These are phyloP conservation scores for Desoria tigrina DNA, from an alignment of 2,888 invertebrate species.

Conservation along the genomic window DNA sequence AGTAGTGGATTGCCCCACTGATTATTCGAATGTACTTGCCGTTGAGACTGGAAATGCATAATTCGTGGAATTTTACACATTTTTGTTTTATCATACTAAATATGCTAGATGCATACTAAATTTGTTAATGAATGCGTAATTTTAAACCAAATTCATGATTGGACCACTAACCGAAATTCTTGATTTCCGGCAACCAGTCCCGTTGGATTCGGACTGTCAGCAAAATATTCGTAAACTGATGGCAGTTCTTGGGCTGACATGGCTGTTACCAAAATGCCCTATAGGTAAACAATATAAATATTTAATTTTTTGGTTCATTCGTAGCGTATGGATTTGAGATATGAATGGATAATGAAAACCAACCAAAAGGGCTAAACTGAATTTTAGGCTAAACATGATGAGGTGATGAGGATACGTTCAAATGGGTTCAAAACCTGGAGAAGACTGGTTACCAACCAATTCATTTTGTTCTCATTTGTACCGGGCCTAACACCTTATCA, in stretches of 20 bases:
- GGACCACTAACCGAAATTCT: conserved; percentile 54
- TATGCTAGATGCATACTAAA: no score
- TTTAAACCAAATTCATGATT: neutral
- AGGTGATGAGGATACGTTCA: no score
- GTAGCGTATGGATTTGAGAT: neutral
- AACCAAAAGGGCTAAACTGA: conserved; percentile 1
- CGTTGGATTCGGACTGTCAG: conserved; percentile 56
- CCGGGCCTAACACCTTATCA: no score
- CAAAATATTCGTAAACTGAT: conserved; percentile 60
- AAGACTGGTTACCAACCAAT: no score
- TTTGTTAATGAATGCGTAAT: no score
- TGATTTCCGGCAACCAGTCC: conserved; percentile 55
- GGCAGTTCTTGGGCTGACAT: conserved; percentile 45
- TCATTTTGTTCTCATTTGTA: no score
- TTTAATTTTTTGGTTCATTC: neutral
- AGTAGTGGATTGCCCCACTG: conserved; percentile 63
- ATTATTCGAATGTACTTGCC: conserved; percentile 58
- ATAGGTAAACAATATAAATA: neutral
- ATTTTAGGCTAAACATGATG: no score
- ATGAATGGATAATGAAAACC: neutral
- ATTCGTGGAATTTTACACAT: neutral
- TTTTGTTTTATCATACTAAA: no score
- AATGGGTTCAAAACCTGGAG: no score
- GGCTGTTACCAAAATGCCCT: neutral
- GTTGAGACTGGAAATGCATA: conserved; percentile 56